A percentile compares a stretch with the other conserved stretches of the same genome.
Evolutionary conservation across 2,888 invertebrate species (phyloP).

Genomic region (Lamellibrachia columna): DNA sequence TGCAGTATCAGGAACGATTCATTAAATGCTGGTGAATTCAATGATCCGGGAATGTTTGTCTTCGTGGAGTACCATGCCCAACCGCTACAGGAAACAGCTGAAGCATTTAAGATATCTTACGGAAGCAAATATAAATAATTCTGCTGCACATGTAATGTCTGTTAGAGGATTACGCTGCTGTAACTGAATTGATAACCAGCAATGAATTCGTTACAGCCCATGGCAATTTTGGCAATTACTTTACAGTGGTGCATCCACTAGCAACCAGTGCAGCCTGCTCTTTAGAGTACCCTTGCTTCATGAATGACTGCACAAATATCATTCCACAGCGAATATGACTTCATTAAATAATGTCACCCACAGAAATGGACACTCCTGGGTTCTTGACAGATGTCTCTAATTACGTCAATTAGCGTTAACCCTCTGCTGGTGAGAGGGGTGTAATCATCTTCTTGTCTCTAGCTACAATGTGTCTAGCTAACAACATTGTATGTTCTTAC

Average conservation of each 20-base stretch:
- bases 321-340: not conserved
- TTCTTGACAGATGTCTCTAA: not conserved
- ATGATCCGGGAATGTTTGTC: not conserved
- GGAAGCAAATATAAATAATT: not conserved
- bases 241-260: not conserved
- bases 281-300: not conserved
- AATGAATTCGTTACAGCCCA: not conserved
- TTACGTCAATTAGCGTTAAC: not conserved
- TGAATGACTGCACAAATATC: not conserved
- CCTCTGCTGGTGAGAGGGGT: not conserved
- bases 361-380: not conserved
- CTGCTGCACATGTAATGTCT: not conserved
- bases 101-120: not conserved
- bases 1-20: no score
- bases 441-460: not conserved
- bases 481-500: not conserved
- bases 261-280: not conserved
- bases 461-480: not conserved
- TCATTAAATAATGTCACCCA: slow-evolving; percentile 7
- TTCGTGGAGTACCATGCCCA: not conserved
- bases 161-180: not conserved
- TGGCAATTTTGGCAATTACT: not conserved
- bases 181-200: not conserved
- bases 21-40: no score
- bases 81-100: not conserved